phyloP scores from a whole-genome alignment of 2,113 vertebrate species.

The Gasterosteus aculeatus region DNA sequence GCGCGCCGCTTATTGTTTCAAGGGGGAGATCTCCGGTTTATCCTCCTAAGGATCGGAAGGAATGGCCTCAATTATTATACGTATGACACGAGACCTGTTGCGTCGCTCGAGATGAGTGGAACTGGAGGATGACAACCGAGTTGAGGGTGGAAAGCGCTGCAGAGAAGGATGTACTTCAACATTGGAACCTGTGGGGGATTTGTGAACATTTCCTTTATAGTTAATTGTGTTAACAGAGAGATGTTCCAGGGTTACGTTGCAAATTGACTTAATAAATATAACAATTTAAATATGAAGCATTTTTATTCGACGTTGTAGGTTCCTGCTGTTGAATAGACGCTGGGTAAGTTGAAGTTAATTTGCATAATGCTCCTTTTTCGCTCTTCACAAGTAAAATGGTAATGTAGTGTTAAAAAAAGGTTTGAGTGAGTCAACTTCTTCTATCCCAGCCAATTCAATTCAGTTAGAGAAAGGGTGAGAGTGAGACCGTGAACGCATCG shows the following conservation, averaged over 20 bases:
- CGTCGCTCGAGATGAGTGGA: background rate
- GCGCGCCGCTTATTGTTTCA: background rate
- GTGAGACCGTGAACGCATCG: too few species aligned
- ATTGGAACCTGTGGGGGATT: too few species aligned
- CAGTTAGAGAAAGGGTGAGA: too few species aligned
- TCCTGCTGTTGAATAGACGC: too few species aligned
- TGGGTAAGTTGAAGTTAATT: too few species aligned
- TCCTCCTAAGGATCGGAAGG: background rate
- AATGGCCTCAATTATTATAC: slow-evolving; percentile 11
- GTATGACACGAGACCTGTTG: slow-evolving; percentile 41
- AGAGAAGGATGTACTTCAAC: too few species aligned
- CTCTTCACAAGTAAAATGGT: background rate
- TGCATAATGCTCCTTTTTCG: background rate
- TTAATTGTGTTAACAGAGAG: background rate
- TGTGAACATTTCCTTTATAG: too few species aligned
- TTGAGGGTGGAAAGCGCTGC: too few species aligned
- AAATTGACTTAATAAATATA: background rate
- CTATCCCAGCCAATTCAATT: background rate
- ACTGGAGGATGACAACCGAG: too few species aligned
- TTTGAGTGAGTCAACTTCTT: background rate
- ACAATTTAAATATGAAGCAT: background rate
- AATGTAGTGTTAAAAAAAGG: background rate
- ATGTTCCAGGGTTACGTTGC: background rate
- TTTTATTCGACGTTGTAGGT: background rate
- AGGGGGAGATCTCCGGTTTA: slow-evolving; percentile 2